phyloP scores from a whole-genome alignment of 2,113 vertebrate species.

The Perognathus longimembris region DNA sequence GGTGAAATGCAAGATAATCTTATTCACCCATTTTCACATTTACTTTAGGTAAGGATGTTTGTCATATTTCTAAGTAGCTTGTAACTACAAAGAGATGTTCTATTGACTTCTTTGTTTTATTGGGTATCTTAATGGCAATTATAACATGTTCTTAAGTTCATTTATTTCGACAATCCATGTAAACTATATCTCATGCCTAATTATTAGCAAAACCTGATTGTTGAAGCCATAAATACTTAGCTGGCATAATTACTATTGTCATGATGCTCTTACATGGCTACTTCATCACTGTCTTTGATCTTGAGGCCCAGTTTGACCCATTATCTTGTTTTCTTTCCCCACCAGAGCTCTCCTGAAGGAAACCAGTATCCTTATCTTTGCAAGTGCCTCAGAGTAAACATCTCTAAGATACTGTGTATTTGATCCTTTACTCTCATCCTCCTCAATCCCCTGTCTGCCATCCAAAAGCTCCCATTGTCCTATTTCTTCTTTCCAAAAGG shows the following conservation, averaged over 20 bases:
- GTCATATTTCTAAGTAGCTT: conserved; percentile 44
- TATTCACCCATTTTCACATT: neutral
- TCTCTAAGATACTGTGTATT: neutral
- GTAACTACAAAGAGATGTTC: neutral
- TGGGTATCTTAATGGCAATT: neutral
- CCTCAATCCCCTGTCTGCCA: neutral
- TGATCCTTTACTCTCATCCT: neutral
- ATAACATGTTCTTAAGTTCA: neutral
- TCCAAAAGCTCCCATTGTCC: neutral
- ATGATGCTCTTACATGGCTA: neutral
- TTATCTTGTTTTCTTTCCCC: neutral
- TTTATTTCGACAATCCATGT: conserved; percentile 31
- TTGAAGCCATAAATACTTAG: neutral
- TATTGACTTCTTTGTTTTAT: conserved; percentile 14
- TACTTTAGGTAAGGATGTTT: conserved; percentile 6
- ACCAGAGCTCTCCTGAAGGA: neutral
- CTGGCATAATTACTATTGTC: neutral
- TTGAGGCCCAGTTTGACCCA: neutral
- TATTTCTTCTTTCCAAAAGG: neutral
- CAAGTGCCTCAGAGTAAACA: neutral
- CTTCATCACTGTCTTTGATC: neutral
- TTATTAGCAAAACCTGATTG: neutral
- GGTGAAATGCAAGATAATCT: conserved; percentile 26
- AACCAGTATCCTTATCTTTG: neutral
- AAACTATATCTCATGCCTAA: neutral